Base-by-base conservation (phyloP, 1,140 invertebrate genomes). In the Venturia canescens region DNA sequence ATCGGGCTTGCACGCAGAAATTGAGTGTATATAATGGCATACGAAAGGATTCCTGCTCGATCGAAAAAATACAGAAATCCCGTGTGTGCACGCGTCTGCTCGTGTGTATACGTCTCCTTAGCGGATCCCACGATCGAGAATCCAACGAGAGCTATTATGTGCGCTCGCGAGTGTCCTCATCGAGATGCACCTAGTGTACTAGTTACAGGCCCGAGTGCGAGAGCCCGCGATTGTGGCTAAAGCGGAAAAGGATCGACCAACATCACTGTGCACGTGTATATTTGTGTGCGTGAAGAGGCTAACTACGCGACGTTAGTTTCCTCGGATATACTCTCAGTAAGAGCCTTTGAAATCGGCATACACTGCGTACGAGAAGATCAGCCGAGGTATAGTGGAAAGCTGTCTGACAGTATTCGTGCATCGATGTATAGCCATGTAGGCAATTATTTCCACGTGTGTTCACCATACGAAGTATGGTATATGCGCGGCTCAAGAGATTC, bases 401-500 rank as follows among this genome's bases (percentile, higher is more conserved):
- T 38, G 60, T 66, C 53, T 63, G 13, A 66, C 34, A 18, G 57
- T 66, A 34, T 38, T 16, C 38, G 31, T 70, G 34, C 9, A 44
- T n/a, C n/a, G n/a, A n/a, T n/a, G n/a, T 44, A 44, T 44, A 44
- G 1, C 38, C 38, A 13, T 44, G 7, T 44, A 44, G 38, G 38
- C 38, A 44, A 44, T 44, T 44, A 6, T 44, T 11, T 44, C 13
- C 38, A 44, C 13, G 38, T 44, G 38, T 11, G 38, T 44, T 44
- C 13, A 44, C 38, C 7, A 44, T 44, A 3, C 13, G 38, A 11
- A 44, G 16, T 66, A 60, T 57, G 21, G 76, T 26, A 70, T 50
- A 50, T 9, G 78, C 34, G 11, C 48, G 71, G n/a, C n/a, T 71
- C 48, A n/a, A 53, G 44, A 60, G 57, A 76, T 75, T 80, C 80